Evolutionary conservation across 2,113 vertebrate species (phyloP), one percentile per base, ranked within the genome.

Genomic region (Otolemur garnettii): DNA sequence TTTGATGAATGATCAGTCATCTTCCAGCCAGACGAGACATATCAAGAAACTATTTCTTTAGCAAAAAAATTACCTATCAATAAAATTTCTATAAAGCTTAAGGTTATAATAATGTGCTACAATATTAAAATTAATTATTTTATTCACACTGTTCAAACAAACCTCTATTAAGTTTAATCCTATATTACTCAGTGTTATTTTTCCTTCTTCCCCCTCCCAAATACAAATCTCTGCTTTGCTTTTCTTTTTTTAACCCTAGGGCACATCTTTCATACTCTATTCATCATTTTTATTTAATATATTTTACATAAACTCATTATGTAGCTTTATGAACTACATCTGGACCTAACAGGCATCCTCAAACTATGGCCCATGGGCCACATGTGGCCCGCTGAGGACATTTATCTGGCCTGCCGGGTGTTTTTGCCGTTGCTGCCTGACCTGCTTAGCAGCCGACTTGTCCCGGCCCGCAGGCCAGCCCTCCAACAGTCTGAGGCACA

Each of bases 121-220:
- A 87, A 1, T 55, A 90, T 82, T 64, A 96, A 68, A 97, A 93
- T 66, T 15, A 81, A 97, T 17, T 72, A 30, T n/a, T 75, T 94
- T 50, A 87, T 94, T 57, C 21, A 95, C 92, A 26, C 2, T 75
- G 17, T 90, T 93, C 60, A 62, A 64, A 64, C 86, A 96, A 90
- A 72, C 57, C 42, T 13, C 30, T 53, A 81, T 95, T 93, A 92
- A 88, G 85, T 95, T 97, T 95, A 83, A 91, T 81, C 82, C 12
- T 59, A 7, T 88, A 79, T 92, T 72, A 45, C 21, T 79, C 74
- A 79, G 1, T 4, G 2, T 30, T 77, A 9, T n/a, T 71, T 71
- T 17, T 77, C 53, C 26, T 62, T 53, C 4, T 72, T 64, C 0
- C 30, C 22, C 66, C 95, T 68, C 18, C 55, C 57, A 38, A 79